These are phyloP conservation scores for Sinelater perroti DNA, from an alignment of 2,888 invertebrate genomes.

Conservation along the genomic window DNA sequence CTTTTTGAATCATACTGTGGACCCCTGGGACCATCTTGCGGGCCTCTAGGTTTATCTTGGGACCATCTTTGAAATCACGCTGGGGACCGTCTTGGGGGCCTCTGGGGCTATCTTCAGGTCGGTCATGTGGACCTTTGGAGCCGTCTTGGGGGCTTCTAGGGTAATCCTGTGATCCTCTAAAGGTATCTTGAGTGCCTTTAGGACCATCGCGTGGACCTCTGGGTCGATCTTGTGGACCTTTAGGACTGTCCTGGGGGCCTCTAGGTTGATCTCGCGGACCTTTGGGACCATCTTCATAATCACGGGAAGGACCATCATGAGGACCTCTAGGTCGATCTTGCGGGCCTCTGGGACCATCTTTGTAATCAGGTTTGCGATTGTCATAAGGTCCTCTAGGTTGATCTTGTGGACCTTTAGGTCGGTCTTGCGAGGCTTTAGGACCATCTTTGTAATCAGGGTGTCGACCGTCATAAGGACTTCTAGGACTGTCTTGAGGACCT, in stretches of 20 bases:
- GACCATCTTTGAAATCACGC: no score
- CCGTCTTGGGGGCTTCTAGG: neutral
- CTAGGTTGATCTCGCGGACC: slow-evolving; percentile 17
- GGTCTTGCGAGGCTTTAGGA: slow-evolving; percentile 5
- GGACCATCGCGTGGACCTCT: slow-evolving; percentile 8
- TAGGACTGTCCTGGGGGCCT: slow-evolving; percentile 25
- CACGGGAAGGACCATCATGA: neutral
- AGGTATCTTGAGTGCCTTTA: no score
- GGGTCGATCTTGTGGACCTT: slow-evolving; percentile 12
- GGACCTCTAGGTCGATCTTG: neutral
- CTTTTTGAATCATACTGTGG: slow-evolving; percentile 21
- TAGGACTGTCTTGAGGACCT: slow-evolving; percentile 13
- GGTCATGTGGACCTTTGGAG: neutral
- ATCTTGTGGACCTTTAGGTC: slow-evolving; percentile 32
- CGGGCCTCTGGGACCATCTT: slow-evolving; percentile 34
- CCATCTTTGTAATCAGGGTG: slow-evolving; percentile 36
- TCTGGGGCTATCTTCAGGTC: neutral
- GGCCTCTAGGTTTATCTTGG: neutral
- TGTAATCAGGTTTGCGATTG: slow-evolving; percentile 39
- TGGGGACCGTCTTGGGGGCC: neutral
- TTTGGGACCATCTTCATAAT: neutral
- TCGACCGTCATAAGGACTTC: slow-evolving; percentile 25
- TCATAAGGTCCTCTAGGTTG: slow-evolving; percentile 31
- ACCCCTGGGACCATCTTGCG: slow-evolving; percentile 12
- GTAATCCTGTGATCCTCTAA: no score